A percentile compares a stretch with the other conserved stretches of the same genome.
phyloP scores from a whole-genome alignment of 1,140 invertebrate species.

The Heliconius nattereri region DNA sequence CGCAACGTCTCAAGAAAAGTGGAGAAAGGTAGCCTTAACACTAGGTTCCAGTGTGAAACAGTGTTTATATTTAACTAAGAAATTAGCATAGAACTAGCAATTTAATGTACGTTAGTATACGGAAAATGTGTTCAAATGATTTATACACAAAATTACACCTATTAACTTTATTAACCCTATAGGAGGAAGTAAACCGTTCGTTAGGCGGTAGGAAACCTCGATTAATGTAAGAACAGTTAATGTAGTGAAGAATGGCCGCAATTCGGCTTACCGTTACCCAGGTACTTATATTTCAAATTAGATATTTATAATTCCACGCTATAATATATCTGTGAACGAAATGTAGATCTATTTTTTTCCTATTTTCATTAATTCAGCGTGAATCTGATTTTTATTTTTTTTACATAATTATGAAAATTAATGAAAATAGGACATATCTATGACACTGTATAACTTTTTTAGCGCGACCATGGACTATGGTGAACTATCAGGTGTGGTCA shows the following conservation, averaged over 20 bases:
- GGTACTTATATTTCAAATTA: slow-evolving; percentile 8
- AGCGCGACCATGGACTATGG: too few species aligned
- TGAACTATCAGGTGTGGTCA: too few species aligned
- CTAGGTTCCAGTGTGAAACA: too few species aligned
- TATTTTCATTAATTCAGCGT: too few species aligned
- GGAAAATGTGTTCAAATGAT: slow-evolving; percentile 44
- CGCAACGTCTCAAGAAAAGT: too few species aligned
- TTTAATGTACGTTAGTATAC: not conserved
- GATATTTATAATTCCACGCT: not conserved
- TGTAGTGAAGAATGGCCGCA: slow-evolving; percentile 28
- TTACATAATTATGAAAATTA: too few species aligned
- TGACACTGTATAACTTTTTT: too few species aligned
- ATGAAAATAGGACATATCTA: too few species aligned
- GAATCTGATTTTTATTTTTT: too few species aligned
- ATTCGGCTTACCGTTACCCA: slow-evolving; percentile 24
- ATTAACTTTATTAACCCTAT: slow-evolving; percentile 58
- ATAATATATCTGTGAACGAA: too few species aligned
- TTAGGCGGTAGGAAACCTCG: slow-evolving; percentile 24
- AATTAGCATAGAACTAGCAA: slow-evolving; percentile 7
- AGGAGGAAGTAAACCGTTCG: slow-evolving; percentile 46
- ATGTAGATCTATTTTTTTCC: too few species aligned
- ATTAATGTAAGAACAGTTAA: slow-evolving; percentile 30
- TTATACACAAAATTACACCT: slow-evolving; percentile 55
- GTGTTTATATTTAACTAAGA: not conserved
- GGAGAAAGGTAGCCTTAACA: too few species aligned